Conservation (phyloP, 2,113 vertebrate genomes). For the Poecilia latipinna region DNA sequence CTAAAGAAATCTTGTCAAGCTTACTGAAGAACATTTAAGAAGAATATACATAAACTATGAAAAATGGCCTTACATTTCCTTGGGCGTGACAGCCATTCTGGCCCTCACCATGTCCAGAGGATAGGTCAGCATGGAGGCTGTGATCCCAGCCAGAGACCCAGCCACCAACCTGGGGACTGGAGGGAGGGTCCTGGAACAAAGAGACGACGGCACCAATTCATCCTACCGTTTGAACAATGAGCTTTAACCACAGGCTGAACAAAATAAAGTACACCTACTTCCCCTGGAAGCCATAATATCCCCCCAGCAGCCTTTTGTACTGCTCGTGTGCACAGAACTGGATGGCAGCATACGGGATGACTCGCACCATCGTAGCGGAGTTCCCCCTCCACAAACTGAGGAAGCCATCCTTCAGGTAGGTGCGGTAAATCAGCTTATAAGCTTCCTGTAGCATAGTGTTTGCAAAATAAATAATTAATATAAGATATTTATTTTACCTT, state of each 20-base stretch:
- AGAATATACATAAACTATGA: too few species aligned
- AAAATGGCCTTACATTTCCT: slow-evolving; percentile 90
- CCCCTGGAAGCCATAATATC: slow-evolving; percentile 91
- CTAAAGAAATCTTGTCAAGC: background rate
- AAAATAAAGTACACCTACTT: slow-evolving; percentile 82
- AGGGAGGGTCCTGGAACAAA: slow-evolving; percentile 83
- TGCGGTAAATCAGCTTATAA: slow-evolving; percentile 92
- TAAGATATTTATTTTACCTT: background rate
- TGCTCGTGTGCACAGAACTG: slow-evolving; percentile 98
- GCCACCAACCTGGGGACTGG: slow-evolving; percentile 91
- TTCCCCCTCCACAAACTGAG: slow-evolving; percentile 96
- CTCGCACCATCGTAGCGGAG: slow-evolving; percentile 97
- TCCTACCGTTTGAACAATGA: background rate
- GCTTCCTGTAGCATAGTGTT: slow-evolving; percentile 84
- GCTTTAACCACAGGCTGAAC: background rate
- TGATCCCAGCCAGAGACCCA: slow-evolving; percentile 91
- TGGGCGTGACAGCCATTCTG: slow-evolving; percentile 96
- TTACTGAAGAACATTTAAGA: background rate
- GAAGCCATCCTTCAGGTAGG: slow-evolving; percentile 93
- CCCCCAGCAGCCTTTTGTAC: slow-evolving; percentile 90
- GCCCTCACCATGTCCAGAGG: slow-evolving; percentile 98
- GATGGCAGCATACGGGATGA: slow-evolving; percentile 95
- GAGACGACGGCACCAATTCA: background rate
- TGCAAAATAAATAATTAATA: background rate
- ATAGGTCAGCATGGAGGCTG: slow-evolving; percentile 91